phyloP scores from a whole-genome alignment of 2,113 vertebrate genomes.

The Ptyas mucosa region DNA sequence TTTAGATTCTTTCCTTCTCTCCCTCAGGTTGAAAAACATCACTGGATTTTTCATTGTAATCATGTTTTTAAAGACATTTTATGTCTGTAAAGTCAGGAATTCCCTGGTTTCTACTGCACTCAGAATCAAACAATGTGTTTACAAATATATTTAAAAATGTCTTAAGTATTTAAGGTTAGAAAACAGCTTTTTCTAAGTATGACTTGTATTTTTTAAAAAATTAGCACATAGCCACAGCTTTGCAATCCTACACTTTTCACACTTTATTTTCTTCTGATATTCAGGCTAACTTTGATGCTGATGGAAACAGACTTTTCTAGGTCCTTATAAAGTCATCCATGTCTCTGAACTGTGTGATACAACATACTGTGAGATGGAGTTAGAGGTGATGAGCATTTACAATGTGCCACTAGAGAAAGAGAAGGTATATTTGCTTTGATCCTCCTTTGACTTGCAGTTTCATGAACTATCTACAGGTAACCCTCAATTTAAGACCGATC shows the following conservation, averaged over 20 bases:
- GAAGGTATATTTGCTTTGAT: not conserved
- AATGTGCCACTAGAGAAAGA: not conserved
- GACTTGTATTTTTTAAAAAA: not conserved
- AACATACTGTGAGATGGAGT: not conserved
- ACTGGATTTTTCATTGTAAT: not conserved
- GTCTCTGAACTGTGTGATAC: not conserved
- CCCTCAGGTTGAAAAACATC: not conserved
- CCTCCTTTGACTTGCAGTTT: not conserved
- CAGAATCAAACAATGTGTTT: not conserved
- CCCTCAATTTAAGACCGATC: not conserved
- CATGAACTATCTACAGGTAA: not conserved
- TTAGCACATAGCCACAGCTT: not conserved
- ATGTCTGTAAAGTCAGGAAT: not conserved
- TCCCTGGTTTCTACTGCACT: not conserved
- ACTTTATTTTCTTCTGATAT: not conserved
- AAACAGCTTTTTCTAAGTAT: not conserved
- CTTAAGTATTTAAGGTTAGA: not conserved
- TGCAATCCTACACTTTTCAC: not conserved
- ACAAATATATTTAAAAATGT: not conserved
- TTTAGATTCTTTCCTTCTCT: not conserved
- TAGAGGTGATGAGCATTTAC: not conserved
- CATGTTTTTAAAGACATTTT: not conserved
- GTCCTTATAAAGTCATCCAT: not conserved
- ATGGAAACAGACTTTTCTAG: not conserved
- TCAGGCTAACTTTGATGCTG: not conserved